A percentile compares a stretch with the other conserved stretches of the same genome.
phyloP scores from a whole-genome alignment of 2,797 vertebrate genomes.

The Philypnodon macrostomus region DNA sequence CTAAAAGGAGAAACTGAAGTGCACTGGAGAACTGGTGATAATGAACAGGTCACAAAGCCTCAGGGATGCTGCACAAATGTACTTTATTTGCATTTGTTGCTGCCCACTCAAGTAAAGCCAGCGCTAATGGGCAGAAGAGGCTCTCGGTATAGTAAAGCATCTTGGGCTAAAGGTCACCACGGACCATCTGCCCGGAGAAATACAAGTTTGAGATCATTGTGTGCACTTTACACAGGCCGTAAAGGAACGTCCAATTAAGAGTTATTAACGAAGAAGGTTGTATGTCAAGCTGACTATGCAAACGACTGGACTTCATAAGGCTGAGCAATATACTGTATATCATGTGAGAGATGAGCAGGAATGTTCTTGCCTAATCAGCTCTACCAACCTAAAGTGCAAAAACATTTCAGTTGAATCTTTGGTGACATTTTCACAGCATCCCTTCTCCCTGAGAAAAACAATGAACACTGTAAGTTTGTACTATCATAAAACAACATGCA shows the following conservation, averaged over 20 bases:
- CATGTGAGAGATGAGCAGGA: no score
- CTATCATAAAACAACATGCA: background rate
- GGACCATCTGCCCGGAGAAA: constrained; percentile 1
- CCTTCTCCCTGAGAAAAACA: background rate
- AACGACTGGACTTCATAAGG: no score
- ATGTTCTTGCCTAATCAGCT: no score
- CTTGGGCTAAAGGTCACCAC: constrained; percentile 18
- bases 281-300: no score
- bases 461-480: background rate
- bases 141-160: constrained; percentile 17
- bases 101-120: constrained; percentile 28
- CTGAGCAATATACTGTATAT: no score
- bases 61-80: constrained; percentile 11
- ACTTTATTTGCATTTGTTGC: constrained; percentile 43
- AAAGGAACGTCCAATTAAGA: no score
- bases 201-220: constrained; percentile 24
- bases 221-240: background rate
- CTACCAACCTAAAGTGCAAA: no score
- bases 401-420: background rate
- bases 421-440: background rate
- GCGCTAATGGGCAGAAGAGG: constrained; percentile 40
- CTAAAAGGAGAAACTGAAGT: constrained; percentile 30
- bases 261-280: no score
- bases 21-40: constrained; percentile 21
- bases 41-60: constrained; percentile 48